Percentiles rank a stretch among this genome's conserved stretches.
Evolutionary conservation across 64 coral and sea anemone genomes (phyloP).

Genomic region (Stylophora pistillata): DNA sequence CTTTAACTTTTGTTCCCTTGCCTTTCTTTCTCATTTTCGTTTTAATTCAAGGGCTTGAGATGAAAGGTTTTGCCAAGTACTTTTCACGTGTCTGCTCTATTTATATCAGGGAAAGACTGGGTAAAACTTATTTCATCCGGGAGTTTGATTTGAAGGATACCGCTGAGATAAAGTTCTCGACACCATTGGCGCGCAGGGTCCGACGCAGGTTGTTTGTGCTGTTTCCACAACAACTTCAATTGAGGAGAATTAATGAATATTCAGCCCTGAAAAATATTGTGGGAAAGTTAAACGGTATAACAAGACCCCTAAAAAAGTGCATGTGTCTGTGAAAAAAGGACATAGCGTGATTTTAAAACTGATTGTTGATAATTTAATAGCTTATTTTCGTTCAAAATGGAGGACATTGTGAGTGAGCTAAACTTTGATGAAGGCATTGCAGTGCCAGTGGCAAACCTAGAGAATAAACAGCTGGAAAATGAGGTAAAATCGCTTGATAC

Average conservation of each 20-base stretch:
- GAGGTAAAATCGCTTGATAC: slow-evolving; percentile 64
- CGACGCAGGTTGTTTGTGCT: slow-evolving; percentile 48
- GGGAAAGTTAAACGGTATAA: background rate
- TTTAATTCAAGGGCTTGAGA: background rate
- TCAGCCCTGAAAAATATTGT: background rate
- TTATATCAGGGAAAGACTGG: background rate
- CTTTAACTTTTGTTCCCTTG: background rate
- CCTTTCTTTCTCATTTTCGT: background rate
- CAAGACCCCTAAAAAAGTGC: background rate
- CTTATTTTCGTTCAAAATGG: slow-evolving; percentile 72
- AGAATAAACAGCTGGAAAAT: slow-evolving; percentile 89
- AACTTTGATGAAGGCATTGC: slow-evolving; percentile 99
- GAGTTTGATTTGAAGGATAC: background rate
- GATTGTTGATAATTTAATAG: background rate
- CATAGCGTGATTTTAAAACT: background rate
- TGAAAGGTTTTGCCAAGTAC: background rate
- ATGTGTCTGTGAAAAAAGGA: background rate
- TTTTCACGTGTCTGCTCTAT: background rate
- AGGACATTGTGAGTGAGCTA: slow-evolving; percentile 85
- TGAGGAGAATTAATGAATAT: background rate
- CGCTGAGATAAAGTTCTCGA: slow-evolving; percentile 30
- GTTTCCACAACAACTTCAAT: slow-evolving; percentile 89
- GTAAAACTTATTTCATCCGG: background rate
- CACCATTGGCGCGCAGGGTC: background rate
- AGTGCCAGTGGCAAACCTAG: slow-evolving; percentile 95